Evolutionary conservation across 2,113 vertebrate species (phyloP).

Genomic region (Heteronetta atricapilla): DNA sequence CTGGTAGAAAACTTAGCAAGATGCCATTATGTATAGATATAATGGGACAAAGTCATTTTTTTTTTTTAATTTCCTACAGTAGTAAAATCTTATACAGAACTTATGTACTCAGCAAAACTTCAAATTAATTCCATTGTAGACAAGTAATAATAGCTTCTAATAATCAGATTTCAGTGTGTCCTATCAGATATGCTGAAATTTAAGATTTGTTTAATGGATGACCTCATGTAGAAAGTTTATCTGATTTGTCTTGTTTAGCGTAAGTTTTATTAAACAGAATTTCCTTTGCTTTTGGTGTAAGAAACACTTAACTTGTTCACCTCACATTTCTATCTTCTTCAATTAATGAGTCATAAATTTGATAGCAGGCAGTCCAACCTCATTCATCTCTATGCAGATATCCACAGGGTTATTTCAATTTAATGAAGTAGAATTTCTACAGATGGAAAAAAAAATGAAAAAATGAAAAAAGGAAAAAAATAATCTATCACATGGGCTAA

Average conservation of each 20-base stretch:
- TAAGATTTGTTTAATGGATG: background rate
- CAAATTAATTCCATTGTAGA: background rate
- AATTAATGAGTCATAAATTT: background rate
- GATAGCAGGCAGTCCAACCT: background rate
- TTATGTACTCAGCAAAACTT: background rate
- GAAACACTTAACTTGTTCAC: background rate
- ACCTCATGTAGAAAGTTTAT: background rate
- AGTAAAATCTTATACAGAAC: background rate
- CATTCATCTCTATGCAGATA: background rate
- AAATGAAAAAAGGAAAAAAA: background rate
- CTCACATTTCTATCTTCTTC: background rate
- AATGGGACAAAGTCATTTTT: background rate
- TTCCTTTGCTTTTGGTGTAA: background rate
- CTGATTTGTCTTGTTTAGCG: background rate
- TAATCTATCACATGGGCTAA: background rate
- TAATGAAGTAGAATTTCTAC: background rate
- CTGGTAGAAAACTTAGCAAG: background rate
- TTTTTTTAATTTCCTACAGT: background rate
- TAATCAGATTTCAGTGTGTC: background rate
- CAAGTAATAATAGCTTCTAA: background rate
- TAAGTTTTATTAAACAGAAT: background rate
- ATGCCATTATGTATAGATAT: background rate
- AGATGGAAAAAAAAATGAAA: background rate
- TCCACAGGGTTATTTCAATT: background rate
- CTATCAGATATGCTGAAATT: background rate